phyloP scores from a whole-genome alignment of 2,888 invertebrate species.

The Chironomus riparius region DNA sequence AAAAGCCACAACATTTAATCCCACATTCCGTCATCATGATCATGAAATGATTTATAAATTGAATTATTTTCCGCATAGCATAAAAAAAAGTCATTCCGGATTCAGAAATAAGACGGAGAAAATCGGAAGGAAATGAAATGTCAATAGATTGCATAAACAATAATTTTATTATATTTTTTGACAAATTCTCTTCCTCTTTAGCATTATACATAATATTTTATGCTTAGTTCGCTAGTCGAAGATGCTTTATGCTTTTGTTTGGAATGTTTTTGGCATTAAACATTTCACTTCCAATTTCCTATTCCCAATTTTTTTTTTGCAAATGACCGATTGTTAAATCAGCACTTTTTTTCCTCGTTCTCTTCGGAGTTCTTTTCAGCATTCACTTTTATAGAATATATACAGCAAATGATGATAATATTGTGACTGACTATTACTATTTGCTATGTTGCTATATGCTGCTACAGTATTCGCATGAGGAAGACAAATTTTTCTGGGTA shows the following conservation, averaged over 20 bases:
- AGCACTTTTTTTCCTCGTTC: neutral
- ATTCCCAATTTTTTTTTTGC: neutral
- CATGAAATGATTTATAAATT: too few species aligned
- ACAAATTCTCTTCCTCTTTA: neutral
- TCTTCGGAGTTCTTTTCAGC: neutral
- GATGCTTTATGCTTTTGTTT: neutral
- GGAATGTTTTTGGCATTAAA: neutral
- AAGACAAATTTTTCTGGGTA: neutral
- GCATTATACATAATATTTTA: neutral
- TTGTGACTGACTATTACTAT: neutral
- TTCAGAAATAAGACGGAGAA: neutral
- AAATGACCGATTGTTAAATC: neutral
- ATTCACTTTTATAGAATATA: neutral
- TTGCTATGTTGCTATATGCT: neutral
- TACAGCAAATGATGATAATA: neutral
- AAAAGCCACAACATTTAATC: too few species aligned
- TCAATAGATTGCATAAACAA: neutral
- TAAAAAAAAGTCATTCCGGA: too few species aligned
- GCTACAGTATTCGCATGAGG: neutral
- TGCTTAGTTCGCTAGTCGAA: neutral
- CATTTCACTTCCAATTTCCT: neutral
- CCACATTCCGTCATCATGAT: too few species aligned
- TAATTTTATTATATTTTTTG: neutral
- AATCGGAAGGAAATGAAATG: neutral
- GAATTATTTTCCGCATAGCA: too few species aligned